Conservation (phyloP, 2,113 vertebrate species). For the Cercopithecus mona region DNA sequence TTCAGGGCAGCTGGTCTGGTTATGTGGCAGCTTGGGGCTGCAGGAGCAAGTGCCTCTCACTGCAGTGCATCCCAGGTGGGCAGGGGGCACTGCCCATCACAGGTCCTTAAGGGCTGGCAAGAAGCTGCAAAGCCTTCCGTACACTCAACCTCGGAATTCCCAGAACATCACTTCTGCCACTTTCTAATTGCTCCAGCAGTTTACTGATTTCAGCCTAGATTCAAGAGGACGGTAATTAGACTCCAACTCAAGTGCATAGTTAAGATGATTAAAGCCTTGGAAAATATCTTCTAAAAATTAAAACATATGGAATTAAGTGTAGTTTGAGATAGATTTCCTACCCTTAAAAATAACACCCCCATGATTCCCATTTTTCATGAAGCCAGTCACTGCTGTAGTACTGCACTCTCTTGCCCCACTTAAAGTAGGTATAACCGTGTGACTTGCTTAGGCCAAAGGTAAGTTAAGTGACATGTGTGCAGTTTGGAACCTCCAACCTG, state of each 20-base stretch:
- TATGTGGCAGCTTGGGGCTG: background rate
- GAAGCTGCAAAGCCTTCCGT: background rate
- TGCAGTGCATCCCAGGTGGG: background rate
- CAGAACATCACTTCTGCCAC: background rate
- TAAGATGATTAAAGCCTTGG: slow-evolving; percentile 19
- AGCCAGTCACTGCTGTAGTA: background rate
- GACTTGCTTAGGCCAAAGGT: background rate
- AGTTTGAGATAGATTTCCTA: background rate
- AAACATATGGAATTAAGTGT: background rate
- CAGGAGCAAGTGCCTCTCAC: background rate
- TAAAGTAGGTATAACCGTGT: background rate
- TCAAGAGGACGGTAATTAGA: background rate
- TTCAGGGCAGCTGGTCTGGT: background rate
- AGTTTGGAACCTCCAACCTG: background rate
- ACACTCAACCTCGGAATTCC: background rate
- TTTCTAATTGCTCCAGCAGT: background rate
- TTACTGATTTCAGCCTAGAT: background rate
- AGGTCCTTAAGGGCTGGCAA: background rate
- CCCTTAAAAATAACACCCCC: background rate
- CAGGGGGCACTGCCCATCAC: fast-evolving
- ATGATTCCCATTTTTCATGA: background rate
- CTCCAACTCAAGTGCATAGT: background rate
- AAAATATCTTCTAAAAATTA: background rate
- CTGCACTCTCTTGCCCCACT: background rate
- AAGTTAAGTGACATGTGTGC: background rate